Evolutionary conservation across 2,113 vertebrate genomes (phyloP).

Genomic region (Myotis yumanensis): DNA sequence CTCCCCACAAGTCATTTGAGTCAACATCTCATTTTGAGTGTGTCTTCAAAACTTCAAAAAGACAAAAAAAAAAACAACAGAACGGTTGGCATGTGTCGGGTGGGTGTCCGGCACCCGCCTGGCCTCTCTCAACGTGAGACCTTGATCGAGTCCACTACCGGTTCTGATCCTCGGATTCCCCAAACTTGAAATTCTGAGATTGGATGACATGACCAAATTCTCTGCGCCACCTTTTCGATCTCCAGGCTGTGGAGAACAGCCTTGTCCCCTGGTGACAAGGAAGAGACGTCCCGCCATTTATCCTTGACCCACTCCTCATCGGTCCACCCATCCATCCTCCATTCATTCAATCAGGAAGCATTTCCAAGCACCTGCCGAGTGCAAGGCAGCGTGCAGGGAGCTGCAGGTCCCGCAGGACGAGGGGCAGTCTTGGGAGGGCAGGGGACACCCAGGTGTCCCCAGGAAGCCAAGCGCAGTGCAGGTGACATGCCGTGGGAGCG

Average conservation of each 20-base stretch:
- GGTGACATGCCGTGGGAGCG: neutral
- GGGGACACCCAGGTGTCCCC: neutral
- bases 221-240: neutral
- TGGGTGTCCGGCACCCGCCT: neutral
- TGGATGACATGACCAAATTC: neutral
- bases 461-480: neutral
- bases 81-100: conserved; percentile 45
- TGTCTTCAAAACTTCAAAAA: conserved; percentile 36
- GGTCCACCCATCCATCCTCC: neutral
- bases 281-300: rapidly evolving
- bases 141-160: neutral
- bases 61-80: conserved; percentile 61
- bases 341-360: neutral
- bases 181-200: neutral
- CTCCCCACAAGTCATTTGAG: neutral
- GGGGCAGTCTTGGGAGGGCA: neutral
- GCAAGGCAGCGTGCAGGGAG: neutral
- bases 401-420: neutral
- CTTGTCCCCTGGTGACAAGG: neutral
- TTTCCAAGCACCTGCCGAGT: conserved; percentile 14
- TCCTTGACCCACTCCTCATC: neutral
- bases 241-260: neutral
- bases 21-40: conserved; percentile 46
- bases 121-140: conserved; percentile 62
- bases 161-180: conserved; percentile 55